Conservation (phyloP, 2,113 vertebrate genomes). For the Brachyhypopomus occidentalis region DNA sequence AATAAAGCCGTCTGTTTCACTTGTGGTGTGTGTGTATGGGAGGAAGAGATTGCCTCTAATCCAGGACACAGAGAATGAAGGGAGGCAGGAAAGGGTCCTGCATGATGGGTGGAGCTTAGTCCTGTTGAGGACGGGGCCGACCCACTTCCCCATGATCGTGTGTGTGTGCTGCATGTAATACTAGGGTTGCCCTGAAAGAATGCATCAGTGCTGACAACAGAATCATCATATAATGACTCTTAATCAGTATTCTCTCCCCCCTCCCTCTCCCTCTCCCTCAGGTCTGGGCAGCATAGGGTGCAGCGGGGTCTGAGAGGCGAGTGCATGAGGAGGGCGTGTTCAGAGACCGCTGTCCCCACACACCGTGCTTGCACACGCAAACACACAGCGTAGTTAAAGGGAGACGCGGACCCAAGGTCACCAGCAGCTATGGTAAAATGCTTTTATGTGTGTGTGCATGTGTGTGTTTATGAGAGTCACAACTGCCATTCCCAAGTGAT, state of each 20-base stretch:
- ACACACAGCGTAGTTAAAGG: slow-evolving; percentile 52
- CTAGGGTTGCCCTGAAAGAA: background rate
- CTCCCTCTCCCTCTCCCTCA: slow-evolving; percentile 65
- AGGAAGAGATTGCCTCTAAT: too few species aligned
- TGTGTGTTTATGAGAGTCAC: background rate
- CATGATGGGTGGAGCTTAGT: too few species aligned
- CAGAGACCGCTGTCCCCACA: slow-evolving; percentile 64
- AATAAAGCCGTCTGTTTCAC: too few species aligned
- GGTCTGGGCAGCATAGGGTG: slow-evolving; percentile 59
- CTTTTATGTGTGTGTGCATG: background rate
- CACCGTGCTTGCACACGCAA: slow-evolving; percentile 50
- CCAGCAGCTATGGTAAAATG: slow-evolving; percentile 75
- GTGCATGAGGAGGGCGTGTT: slow-evolving; percentile 90
- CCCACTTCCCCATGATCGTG: too few species aligned
- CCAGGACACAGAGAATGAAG: too few species aligned
- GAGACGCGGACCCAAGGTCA: slow-evolving; percentile 73
- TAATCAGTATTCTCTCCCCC: background rate
- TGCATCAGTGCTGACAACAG: slow-evolving; percentile 8
- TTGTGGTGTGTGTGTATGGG: too few species aligned
- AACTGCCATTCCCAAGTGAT: too few species aligned
- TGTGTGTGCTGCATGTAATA: background rate
- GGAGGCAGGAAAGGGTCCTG: too few species aligned
- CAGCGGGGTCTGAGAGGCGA: slow-evolving; percentile 77
- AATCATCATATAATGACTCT: slow-evolving; percentile 55
- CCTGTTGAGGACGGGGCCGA: too few species aligned